A percentile compares a stretch with the other conserved stretches of the same genome.
Evolutionary conservation across 2,797 vertebrate genomes (phyloP).

Genomic region (Semaprochilodus insignis): DNA sequence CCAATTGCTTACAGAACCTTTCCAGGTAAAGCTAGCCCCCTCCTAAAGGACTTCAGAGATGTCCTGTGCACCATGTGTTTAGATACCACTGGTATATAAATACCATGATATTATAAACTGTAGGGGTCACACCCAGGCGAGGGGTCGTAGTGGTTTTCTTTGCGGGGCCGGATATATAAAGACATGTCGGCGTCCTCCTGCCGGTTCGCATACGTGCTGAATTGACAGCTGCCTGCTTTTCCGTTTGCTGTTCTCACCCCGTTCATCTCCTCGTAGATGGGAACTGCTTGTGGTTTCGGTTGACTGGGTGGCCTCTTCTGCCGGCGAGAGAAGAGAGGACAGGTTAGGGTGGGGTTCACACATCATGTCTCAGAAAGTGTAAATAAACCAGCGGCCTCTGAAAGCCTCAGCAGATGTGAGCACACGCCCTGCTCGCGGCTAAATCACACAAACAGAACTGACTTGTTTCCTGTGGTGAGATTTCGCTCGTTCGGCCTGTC

Average conservation of each 20-base stretch:
- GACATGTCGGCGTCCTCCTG: background rate
- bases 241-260: slow-evolving; percentile 38
- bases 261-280: slow-evolving; percentile 81
- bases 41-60: background rate
- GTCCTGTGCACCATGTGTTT: no score
- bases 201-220: accelerated
- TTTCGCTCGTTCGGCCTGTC: background rate
- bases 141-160: slow-evolving; percentile 72
- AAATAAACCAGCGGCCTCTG: slow-evolving; percentile 27
- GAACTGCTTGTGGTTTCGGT: slow-evolving; percentile 38
- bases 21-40: no score
- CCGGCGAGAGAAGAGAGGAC: slow-evolving; percentile 53
- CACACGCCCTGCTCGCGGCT: background rate
- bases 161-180: slow-evolving; percentile 53
- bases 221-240: slow-evolving; percentile 27
- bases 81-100: background rate
- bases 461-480: slow-evolving; percentile 5
- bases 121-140: slow-evolving; percentile 30
- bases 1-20: no score
- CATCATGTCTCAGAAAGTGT: background rate
- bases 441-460: slow-evolving; percentile 7
- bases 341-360: slow-evolving; percentile 17
- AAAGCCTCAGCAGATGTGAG: background rate
- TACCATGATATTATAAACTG: background rate
- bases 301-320: slow-evolving; percentile 57